phyloP scores from a whole-genome alignment of 2,113 vertebrate genomes.

The Neogobius melanostomus region DNA sequence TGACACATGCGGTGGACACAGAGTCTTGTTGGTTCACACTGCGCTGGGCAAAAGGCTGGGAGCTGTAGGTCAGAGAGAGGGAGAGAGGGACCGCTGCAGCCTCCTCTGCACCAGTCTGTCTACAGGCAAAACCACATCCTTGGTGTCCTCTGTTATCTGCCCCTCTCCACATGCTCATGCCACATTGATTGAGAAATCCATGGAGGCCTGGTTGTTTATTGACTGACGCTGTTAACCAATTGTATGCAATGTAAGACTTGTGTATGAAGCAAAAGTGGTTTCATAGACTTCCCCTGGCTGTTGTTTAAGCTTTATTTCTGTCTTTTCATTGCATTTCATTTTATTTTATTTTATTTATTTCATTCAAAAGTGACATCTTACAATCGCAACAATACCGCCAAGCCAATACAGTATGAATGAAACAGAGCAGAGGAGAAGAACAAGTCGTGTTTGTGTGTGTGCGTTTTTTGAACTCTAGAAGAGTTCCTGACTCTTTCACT shows the following conservation, averaged over 20 bases:
- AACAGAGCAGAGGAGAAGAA: too few species aligned
- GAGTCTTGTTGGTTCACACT: constrained; percentile 12
- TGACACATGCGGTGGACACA: constrained; percentile 16
- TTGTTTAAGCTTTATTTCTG: background rate
- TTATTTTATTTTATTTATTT: too few species aligned
- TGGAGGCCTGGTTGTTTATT: constrained; percentile 8
- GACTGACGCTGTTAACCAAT: constrained; percentile 7
- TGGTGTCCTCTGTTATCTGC: constrained; percentile 4
- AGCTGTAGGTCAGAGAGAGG: constrained; percentile 51
- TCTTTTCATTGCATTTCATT: background rate
- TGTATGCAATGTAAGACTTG: background rate
- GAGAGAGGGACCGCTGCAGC: constrained; percentile 35
- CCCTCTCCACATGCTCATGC: background rate
- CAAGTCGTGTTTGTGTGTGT: too few species aligned
- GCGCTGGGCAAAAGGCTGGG: constrained; percentile 19
- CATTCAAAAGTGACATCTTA: too few species aligned
- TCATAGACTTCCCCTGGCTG: background rate
- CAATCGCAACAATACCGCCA: too few species aligned
- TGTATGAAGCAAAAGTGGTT: background rate
- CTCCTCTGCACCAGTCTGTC: constrained; percentile 42
- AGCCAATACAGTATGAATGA: too few species aligned
- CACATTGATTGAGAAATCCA: constrained; percentile 2
- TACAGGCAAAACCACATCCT: constrained; percentile 1
- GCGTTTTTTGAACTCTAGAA: too few species aligned
- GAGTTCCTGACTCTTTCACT: too few species aligned